Percentiles rank a stretch among this genome's conserved stretches.
Conservation (phyloP, 2,113 vertebrate species). For the Monopterus albus region DNA sequence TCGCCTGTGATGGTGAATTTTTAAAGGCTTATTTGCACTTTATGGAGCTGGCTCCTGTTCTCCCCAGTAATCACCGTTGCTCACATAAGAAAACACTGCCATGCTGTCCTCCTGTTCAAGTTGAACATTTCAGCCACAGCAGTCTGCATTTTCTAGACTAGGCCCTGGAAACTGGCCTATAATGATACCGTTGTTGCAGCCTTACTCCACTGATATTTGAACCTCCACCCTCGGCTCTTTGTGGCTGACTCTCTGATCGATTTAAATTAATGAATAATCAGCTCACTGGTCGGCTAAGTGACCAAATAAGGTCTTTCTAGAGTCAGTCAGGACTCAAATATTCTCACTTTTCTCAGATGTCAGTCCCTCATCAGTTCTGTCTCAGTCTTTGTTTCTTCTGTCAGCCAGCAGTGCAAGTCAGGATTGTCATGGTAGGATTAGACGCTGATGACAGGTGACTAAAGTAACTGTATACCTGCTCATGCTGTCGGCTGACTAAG, state of each 20-base stretch:
- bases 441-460: slow-evolving; percentile 32
- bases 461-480: slow-evolving; percentile 44
- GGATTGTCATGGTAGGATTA: slow-evolving; percentile 59
- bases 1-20: no score
- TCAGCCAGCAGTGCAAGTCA: slow-evolving; percentile 53
- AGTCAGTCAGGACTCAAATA: not conserved
- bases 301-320: slow-evolving; percentile 10
- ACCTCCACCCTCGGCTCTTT: not conserved
- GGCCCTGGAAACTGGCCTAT: no score
- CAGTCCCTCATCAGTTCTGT: not conserved
- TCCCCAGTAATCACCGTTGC: no score
- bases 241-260: not conserved
- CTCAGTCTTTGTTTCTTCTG: slow-evolving; percentile 5
- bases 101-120: not conserved
- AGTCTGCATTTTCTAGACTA: not conserved
- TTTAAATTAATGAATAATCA: not conserved
- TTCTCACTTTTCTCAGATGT: slow-evolving; percentile 25
- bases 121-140: no score
- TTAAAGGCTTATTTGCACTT: not conserved
- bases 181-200: not conserved
- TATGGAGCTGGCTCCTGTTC: no score
- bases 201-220: not conserved
- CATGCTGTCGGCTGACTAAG: slow-evolving; percentile 21
- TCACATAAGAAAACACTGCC: no score
- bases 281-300: not conserved